Conservation (phyloP, 2,113 vertebrate genomes). For the Prionailurus bengalensis region DNA sequence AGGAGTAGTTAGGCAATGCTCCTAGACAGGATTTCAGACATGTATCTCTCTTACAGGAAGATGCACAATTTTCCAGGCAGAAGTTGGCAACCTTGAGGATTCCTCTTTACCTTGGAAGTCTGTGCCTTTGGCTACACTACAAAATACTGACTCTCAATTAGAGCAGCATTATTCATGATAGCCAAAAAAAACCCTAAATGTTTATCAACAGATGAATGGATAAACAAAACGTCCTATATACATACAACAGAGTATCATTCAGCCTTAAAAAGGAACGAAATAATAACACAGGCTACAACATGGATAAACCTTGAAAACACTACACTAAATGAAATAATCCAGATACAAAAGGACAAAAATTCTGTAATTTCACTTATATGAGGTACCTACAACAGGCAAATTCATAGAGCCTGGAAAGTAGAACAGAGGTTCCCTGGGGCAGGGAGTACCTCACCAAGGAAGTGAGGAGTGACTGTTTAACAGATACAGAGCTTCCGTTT, state of each 20-base stretch:
- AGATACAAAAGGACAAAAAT: neutral
- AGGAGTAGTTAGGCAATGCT: conserved; percentile 53
- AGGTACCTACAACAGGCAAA: neutral
- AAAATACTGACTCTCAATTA: neutral
- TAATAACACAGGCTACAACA: neutral
- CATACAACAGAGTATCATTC: neutral
- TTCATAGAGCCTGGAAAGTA: neutral
- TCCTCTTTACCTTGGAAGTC: neutral
- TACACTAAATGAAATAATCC: conserved; percentile 10
- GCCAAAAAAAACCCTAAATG: neutral
- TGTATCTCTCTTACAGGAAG: conserved; percentile 63
- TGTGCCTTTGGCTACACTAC: neutral
- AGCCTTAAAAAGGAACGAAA: conserved; percentile 50
- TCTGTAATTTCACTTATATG: neutral
- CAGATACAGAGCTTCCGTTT: neutral
- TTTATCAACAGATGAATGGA: neutral
- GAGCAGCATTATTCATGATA: neutral
- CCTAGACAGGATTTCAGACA: conserved; percentile 35
- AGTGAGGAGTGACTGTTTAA: neutral
- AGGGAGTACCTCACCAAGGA: too few species aligned
- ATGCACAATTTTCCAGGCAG: conserved; percentile 26
- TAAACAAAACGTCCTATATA: neutral
- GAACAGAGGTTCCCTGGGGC: neutral
- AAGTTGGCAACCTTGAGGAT: conserved; percentile 13
- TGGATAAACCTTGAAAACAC: conserved; percentile 1